Evolutionary conservation across 2,113 vertebrate species (phyloP).

Genomic region (Dermatemys mawii): DNA sequence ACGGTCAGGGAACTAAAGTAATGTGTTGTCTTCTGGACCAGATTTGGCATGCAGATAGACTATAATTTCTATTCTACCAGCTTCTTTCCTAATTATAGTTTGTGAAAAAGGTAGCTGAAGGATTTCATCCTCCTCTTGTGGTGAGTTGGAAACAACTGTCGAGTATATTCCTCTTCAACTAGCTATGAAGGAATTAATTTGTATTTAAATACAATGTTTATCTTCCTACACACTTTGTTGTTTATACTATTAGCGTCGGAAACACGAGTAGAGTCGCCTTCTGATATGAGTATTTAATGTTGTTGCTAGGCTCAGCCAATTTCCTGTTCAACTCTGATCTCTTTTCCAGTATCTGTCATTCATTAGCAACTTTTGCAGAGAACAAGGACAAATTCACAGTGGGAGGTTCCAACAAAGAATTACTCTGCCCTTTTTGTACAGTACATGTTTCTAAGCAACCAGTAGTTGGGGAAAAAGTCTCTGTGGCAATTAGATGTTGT

Average conservation of each 20-base stretch:
- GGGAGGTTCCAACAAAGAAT: neutral
- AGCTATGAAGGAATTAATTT: neutral
- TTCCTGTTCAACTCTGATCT: neutral
- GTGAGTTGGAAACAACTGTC: neutral
- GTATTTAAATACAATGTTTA: conserved; percentile 10
- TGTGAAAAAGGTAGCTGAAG: neutral
- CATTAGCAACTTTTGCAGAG: conserved; percentile 9
- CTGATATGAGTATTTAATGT: neutral
- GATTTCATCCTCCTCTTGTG: neutral
- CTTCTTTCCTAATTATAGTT: neutral
- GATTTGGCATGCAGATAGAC: neutral
- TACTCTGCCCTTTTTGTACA: neutral
- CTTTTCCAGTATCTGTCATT: neutral
- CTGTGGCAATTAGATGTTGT: neutral
- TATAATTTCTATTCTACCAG: neutral
- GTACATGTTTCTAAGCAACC: neutral
- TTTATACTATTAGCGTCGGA: conserved; percentile 15
- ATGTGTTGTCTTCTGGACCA: neutral
- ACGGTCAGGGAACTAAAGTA: neutral
- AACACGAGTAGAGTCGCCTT: conserved; percentile 1
- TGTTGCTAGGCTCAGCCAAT: neutral
- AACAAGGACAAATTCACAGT: neutral
- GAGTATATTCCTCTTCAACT: neutral
- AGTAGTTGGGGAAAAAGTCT: neutral
- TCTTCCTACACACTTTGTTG: neutral